Conservation (phyloP, 2,113 vertebrate genomes). For the Xiphophorus couchianus region DNA sequence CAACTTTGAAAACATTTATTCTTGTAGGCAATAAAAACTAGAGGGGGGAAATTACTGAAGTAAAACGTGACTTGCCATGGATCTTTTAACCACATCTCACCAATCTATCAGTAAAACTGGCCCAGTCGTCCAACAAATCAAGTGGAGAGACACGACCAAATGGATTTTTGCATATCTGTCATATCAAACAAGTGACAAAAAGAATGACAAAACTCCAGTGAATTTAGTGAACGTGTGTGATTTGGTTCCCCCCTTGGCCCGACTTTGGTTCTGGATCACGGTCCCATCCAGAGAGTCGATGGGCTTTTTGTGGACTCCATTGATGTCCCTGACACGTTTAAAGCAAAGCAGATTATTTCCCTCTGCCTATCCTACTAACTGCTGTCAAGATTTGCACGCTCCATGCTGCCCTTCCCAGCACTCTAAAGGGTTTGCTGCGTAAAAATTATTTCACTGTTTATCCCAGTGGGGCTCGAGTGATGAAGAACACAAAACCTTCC, state of each 20-base stretch:
- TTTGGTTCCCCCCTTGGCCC: neutral
- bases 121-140: neutral
- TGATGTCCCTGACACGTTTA: slow-evolving; percentile 12
- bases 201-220: slow-evolving; percentile 8
- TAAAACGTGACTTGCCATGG: neutral
- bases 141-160: neutral
- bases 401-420: slow-evolving; percentile 34
- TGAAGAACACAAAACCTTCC: slow-evolving; percentile 40
- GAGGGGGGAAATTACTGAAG: neutral
- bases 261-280: slow-evolving; percentile 4
- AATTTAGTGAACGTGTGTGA: neutral
- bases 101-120: neutral
- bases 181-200: slow-evolving; percentile 1
- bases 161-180: neutral
- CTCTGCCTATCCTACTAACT: slow-evolving; percentile 15
- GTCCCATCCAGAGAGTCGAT: neutral
- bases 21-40: too few relatives aligned
- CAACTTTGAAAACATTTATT: neutral
- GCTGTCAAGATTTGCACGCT: slow-evolving; percentile 54
- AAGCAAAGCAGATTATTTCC: slow-evolving; percentile 37
- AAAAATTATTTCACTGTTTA: slow-evolving; percentile 56
- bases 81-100: slow-evolving; percentile 1
- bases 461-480: slow-evolving; percentile 24
- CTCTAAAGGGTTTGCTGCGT: slow-evolving; percentile 38
- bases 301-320: slow-evolving; percentile 10